These are phyloP conservation scores for Genyomyrus donnyi DNA, from an alignment of 2,113 vertebrate species.

Conservation along the genomic window DNA sequence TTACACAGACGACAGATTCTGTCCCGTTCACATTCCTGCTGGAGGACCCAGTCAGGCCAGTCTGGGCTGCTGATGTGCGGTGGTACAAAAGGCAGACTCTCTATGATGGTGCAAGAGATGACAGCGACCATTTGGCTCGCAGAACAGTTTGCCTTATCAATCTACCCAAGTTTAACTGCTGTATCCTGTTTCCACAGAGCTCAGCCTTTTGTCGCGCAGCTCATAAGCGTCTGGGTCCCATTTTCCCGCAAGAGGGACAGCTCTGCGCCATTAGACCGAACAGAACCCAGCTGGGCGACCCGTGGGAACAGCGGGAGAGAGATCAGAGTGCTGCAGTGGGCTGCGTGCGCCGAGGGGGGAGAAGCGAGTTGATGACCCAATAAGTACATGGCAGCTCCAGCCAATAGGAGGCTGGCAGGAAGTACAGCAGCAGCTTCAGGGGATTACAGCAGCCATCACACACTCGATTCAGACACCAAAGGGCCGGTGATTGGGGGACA, in stretches of 20 bases:
- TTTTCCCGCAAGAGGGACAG: not conserved
- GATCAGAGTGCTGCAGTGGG: not conserved
- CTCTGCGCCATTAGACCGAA: not conserved
- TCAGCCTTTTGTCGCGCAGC: not conserved
- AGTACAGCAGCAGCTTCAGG: not conserved
- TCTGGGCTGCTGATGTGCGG: not conserved
- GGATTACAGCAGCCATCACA: not conserved
- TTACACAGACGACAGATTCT: not conserved
- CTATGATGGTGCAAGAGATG: slow-evolving; percentile 20
- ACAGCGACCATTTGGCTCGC: slow-evolving; percentile 35
- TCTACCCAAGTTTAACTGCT: slow-evolving; percentile 31
- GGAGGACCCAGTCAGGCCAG: not conserved
- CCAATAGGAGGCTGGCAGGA: not conserved
- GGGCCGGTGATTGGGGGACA: not conserved
- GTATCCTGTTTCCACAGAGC: slow-evolving; percentile 26
- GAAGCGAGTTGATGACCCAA: not conserved
- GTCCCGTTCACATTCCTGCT: not conserved
- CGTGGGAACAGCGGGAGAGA: not conserved
- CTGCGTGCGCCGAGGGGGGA: not conserved
- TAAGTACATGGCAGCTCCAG: not conserved
- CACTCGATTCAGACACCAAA: not conserved
- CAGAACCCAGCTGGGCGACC: not conserved
- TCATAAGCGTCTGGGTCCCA: not conserved
- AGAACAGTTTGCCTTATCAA: slow-evolving; percentile 32
- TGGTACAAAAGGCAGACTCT: slow-evolving; percentile 38